A percentile compares a stretch with the other conserved stretches of the same genome.
Conservation (phyloP, 2,797 vertebrate species). For the Oreochromis grahami region DNA sequence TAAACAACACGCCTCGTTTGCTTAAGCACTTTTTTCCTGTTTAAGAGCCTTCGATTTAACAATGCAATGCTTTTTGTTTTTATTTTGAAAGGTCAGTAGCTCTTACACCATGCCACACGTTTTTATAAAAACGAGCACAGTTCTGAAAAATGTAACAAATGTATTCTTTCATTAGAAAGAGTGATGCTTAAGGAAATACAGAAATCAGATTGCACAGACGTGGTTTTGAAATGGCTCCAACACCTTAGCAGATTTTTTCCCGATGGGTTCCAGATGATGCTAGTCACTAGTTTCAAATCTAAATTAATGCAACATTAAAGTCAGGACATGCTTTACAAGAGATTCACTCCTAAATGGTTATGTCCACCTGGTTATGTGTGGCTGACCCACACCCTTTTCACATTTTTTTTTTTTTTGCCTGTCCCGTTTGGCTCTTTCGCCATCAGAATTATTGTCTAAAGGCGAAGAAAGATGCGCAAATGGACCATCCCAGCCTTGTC, state of each 20-base stretch:
- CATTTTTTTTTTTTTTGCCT: neutral
- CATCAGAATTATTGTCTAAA: too few relatives aligned
- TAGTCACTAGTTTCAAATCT: neutral
- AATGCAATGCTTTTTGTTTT: neutral
- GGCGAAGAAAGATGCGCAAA: too few relatives aligned
- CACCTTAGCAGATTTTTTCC: rapidly evolving
- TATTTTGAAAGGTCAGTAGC: neutral
- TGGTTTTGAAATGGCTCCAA: neutral
- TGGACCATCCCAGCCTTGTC: too few relatives aligned
- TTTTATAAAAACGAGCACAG: neutral
- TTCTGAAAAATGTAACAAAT: neutral
- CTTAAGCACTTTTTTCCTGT: neutral
- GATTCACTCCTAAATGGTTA: neutral
- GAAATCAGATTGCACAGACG: rapidly evolving
- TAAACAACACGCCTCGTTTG: neutral
- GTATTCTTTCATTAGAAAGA: rapidly evolving
- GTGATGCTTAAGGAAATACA: neutral
- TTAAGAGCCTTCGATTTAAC: neutral
- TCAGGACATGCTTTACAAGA: neutral
- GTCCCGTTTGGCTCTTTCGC: too few relatives aligned
- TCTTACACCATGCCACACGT: rapidly evolving
- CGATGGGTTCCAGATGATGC: too few relatives aligned
- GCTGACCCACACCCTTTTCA: neutral
- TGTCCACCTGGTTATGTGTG: too few relatives aligned
- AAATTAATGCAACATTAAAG: neutral